Percentiles rank a stretch among this genome's conserved stretches.
Conservation (phyloP, 2,797 vertebrate genomes). For the Darevskia mixta region DNA sequence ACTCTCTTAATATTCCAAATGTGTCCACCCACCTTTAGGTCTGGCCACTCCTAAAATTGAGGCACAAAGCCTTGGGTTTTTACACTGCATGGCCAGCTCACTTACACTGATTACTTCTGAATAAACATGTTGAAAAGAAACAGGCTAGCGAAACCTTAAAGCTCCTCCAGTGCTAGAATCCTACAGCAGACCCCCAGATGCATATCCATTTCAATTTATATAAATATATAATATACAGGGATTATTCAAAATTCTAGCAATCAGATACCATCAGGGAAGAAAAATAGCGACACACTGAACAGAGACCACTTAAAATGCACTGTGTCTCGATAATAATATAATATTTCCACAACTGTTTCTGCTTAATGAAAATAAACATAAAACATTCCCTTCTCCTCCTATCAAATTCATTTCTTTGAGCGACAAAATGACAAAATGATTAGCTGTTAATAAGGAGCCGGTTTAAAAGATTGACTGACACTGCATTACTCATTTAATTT, state of each 20-base stretch:
- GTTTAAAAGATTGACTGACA: conserved; percentile 94
- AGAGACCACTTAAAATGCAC: conserved; percentile 78
- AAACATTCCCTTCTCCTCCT: conserved; percentile 79
- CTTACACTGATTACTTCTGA: conserved; percentile 30
- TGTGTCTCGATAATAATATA: conserved; percentile 74
- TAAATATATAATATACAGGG: conserved; percentile 63
- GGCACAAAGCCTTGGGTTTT: conserved; percentile 46
- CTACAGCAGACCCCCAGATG: conserved; percentile 48
- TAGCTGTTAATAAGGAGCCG: conserved; percentile 94
- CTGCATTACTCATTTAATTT: conserved; percentile 96
- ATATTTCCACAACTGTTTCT: conserved; percentile 85
- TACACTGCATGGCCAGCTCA: conserved; percentile 8
- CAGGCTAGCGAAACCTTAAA: conserved; percentile 58
- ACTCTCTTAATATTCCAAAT: too few species aligned
- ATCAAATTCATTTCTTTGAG: conserved; percentile 87
- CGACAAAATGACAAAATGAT: conserved; percentile 93
- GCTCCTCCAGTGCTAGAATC: conserved; percentile 51
- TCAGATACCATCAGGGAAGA: conserved; percentile 72
- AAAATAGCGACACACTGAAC: conserved; percentile 71
- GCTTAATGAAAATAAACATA: conserved; percentile 85
- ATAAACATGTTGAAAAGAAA: conserved; percentile 62
- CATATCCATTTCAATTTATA: conserved; percentile 67
- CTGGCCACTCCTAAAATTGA: not conserved
- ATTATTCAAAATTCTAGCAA: conserved; percentile 79
- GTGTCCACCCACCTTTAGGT: too few species aligned